Evolutionary conservation across 2,797 vertebrate species (phyloP).

Genomic region (Gambusia yucatana): DNA sequence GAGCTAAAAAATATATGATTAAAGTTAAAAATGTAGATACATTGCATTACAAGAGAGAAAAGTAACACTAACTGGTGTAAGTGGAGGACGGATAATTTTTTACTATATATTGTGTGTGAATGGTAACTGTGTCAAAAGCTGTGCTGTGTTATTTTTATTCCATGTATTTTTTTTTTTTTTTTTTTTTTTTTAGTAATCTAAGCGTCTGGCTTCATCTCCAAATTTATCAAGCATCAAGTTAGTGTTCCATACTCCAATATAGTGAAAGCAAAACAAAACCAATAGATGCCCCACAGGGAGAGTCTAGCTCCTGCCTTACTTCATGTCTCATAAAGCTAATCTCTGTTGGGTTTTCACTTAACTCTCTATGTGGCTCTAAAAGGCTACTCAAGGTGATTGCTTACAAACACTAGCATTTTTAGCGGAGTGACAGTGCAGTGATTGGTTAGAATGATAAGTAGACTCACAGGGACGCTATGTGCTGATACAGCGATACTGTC

Average conservation of each 20-base stretch:
- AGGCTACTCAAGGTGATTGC: conserved; percentile 54
- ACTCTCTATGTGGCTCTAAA: conserved; percentile 33
- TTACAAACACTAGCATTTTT: conserved; percentile 46
- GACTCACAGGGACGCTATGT: conserved; percentile 88
- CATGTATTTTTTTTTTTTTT: not conserved
- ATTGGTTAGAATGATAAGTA: conserved; percentile 39
- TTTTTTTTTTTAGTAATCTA: conserved; percentile 9
- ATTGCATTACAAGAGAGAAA: not conserved
- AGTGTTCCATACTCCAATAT: conserved; percentile 11
- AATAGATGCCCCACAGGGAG: conserved; percentile 14
- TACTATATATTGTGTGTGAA: not conserved
- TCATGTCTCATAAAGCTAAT: conserved; percentile 35
- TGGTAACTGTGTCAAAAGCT: not conserved
- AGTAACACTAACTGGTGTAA: not conserved
- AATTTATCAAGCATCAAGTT: conserved; percentile 20
- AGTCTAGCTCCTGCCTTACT: conserved; percentile 1
- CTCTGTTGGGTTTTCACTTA: conserved; percentile 14
- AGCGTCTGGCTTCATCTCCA: conserved; percentile 18
- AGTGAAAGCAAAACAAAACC: conserved; percentile 36
- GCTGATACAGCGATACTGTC: conserved; percentile 93
- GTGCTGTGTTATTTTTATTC: not conserved
- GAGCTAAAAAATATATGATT: conserved; percentile 78
- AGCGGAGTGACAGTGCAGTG: conserved; percentile 42
- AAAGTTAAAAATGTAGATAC: not conserved
- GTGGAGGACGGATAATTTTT: not conserved